Evolutionary conservation across 2,113 vertebrate genomes (phyloP).

Genomic region (Phycodurus eques): DNA sequence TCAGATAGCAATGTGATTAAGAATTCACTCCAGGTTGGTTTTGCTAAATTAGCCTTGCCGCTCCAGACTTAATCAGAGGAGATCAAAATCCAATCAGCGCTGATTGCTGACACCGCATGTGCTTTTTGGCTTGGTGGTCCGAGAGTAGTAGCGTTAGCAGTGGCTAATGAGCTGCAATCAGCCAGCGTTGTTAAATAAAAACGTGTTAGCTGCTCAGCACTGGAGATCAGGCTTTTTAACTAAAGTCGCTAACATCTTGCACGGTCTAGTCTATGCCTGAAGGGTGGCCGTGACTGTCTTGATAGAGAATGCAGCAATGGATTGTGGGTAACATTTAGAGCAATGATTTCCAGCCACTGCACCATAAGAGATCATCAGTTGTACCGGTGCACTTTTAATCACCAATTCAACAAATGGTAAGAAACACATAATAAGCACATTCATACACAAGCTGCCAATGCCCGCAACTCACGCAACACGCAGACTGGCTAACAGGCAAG

Average conservation of each 20-base stretch:
- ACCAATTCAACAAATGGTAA: too few species aligned
- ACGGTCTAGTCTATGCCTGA: not conserved
- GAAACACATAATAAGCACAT: too few species aligned
- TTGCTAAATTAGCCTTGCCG: conserved; percentile 54
- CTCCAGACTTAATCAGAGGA: conserved; percentile 55
- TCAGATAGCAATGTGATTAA: conserved; percentile 42
- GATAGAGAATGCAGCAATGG: not conserved
- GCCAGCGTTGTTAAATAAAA: conserved; percentile 20
- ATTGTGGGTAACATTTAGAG: too few species aligned
- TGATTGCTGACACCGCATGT: conserved; percentile 50
- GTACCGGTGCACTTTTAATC: too few species aligned
- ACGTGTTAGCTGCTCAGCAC: not conserved
- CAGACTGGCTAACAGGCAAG: too few species aligned
- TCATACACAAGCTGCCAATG: too few species aligned
- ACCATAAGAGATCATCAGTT: too few species aligned
- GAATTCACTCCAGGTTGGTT: conserved; percentile 51
- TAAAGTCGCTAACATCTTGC: not conserved
- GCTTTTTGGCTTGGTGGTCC: conserved; percentile 25
- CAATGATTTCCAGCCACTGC: too few species aligned
- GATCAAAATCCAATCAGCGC: conserved; percentile 64
- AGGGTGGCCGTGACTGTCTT: not conserved
- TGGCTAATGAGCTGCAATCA: conserved; percentile 57
- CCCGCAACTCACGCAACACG: too few species aligned
- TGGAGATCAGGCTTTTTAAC: not conserved
- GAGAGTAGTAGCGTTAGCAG: conserved; percentile 17